Conservation (phyloP, 2,113 vertebrate species). For the Cyprinodon brontotheroides region DNA sequence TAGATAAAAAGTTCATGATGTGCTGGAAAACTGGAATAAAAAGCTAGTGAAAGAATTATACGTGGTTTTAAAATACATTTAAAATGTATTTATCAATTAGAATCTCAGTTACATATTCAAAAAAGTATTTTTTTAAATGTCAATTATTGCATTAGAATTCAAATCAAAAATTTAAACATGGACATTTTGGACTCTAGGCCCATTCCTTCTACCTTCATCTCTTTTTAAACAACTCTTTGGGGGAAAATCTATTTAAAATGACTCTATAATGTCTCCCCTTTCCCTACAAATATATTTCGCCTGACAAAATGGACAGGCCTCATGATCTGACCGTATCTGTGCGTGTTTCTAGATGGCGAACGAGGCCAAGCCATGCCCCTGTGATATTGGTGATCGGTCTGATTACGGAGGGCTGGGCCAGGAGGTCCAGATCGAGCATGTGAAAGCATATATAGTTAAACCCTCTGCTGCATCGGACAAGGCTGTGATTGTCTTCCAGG, state of each 20-base stretch:
- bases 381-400: conserved; percentile 84
- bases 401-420: conserved; percentile 84
- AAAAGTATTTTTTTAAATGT: not conserved
- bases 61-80: not conserved
- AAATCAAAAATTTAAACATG: no score
- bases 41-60: not conserved
- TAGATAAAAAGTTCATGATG: not conserved
- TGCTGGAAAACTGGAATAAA: not conserved
- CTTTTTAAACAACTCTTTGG: no score
- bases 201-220: no score
- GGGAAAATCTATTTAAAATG: not conserved
- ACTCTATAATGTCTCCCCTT: not conserved
- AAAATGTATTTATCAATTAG: not conserved
- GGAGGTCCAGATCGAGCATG: conserved; percentile 87
- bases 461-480: conserved; percentile 79
- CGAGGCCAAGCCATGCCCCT: conserved; percentile 85
- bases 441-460: conserved; percentile 85
- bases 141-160: no score
- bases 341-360: conserved; percentile 84
- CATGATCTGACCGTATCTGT: not conserved
- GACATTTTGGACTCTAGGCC: no score
- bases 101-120: not conserved
- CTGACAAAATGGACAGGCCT: not conserved
- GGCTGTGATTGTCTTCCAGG: conserved; percentile 90
- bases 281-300: not conserved